Evolutionary conservation across 2,888 invertebrate genomes (phyloP).

Genomic region (Cephus sareptanus): DNA sequence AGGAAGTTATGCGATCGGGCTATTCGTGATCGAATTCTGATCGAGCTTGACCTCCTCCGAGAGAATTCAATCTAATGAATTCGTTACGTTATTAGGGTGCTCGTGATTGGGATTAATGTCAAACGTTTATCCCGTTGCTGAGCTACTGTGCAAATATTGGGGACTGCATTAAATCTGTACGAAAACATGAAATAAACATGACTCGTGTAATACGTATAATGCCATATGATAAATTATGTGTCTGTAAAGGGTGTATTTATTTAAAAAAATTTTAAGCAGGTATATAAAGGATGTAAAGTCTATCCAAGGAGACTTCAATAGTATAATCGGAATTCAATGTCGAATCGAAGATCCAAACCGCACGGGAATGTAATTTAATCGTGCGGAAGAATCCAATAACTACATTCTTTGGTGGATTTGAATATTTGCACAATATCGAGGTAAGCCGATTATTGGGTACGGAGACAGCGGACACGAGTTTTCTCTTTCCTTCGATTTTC

Average conservation of each 20-base stretch:
- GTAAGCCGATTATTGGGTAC: conserved; percentile 15
- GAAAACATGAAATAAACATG: neutral
- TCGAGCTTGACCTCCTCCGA: neutral
- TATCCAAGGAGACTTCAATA: neutral
- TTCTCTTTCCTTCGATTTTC: neutral
- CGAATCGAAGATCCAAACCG: conserved; percentile 46
- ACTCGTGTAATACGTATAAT: neutral
- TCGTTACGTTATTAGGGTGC: neutral
- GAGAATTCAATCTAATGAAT: neutral
- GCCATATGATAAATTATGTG: neutral
- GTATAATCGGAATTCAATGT: conserved; percentile 45
- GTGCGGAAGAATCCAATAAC: conserved; percentile 57
- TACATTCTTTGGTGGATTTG: conserved; percentile 51
- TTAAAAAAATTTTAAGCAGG: neutral
- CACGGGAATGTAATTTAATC: conserved; percentile 60
- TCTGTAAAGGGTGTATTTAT: neutral
- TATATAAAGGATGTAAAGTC: neutral
- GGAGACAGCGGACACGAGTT: neutral
- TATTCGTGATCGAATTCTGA: neutral
- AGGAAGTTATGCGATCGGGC: neutral
- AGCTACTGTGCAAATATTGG: neutral
- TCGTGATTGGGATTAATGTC: neutral
- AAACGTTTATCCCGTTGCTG: neutral
- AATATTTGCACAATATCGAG: conserved; percentile 46
- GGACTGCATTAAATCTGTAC: neutral